phyloP scores from a whole-genome alignment of 2,113 vertebrate genomes.

The Corythoichthys haematopterus region DNA sequence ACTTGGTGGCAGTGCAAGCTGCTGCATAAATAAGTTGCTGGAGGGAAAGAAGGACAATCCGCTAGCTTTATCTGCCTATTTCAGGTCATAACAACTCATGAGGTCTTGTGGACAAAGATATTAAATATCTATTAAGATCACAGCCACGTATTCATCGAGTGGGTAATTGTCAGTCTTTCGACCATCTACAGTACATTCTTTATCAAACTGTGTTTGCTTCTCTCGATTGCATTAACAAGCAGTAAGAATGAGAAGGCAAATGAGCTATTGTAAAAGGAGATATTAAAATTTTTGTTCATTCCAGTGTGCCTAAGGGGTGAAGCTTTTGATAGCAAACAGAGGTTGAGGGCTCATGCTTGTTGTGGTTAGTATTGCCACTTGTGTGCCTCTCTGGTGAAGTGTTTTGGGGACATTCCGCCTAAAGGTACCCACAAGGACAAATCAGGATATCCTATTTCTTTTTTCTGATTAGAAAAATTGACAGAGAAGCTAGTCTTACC shows the following conservation, averaged over 20 bases:
- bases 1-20: slow-evolving; percentile 59
- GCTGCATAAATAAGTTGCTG: slow-evolving; percentile 67
- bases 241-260: background rate
- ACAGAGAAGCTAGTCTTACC: too few relatives aligned
- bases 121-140: slow-evolving; percentile 14
- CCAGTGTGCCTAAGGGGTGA: background rate
- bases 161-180: slow-evolving; percentile 19
- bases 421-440: too few relatives aligned
- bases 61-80: slow-evolving; percentile 28
- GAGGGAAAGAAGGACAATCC: slow-evolving; percentile 31
- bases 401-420: too few relatives aligned
- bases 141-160: slow-evolving; percentile 18
- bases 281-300: background rate
- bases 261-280: background rate
- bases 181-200: background rate
- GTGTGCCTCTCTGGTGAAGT: too few relatives aligned
- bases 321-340: background rate
- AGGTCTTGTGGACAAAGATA: slow-evolving; percentile 25
- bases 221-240: background rate
- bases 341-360: too few relatives aligned
- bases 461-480: too few relatives aligned
- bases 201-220: background rate
- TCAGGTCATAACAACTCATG: slow-evolving; percentile 26
- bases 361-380: too few relatives aligned
- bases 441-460: too few relatives aligned